Evolutionary conservation across 37 sponge, comb jelly and placozoan species (phyloP).

Genomic region (Oscarella lobularis): DNA sequence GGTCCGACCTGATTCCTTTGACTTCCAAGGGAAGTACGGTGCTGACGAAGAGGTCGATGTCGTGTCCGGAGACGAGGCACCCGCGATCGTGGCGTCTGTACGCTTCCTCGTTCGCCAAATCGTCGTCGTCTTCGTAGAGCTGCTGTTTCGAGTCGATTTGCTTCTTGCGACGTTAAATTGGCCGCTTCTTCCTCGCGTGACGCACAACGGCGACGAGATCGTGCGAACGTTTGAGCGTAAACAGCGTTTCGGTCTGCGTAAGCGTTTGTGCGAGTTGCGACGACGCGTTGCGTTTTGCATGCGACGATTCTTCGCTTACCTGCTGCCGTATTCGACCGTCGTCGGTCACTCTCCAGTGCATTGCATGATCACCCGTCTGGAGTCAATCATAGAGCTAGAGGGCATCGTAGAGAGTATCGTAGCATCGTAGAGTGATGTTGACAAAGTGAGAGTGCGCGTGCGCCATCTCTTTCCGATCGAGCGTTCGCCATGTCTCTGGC

Average conservation of each 20-base stretch:
- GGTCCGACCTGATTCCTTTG: too few species aligned
- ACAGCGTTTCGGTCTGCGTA: conserved; percentile 48
- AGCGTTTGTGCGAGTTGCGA: too few species aligned
- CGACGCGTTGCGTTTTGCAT: too few species aligned
- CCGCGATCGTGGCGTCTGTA: conserved; percentile 24
- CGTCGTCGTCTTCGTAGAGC: neutral
- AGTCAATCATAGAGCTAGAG: too few species aligned
- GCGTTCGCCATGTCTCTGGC: too few species aligned
- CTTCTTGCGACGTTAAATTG: neutral
- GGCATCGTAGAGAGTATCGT: too few species aligned
- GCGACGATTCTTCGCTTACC: too few species aligned
- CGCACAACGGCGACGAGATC: conserved; percentile 50
- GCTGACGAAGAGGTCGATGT: conserved; percentile 33
- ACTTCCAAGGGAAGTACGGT: conserved; percentile 40
- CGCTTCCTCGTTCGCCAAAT: conserved; percentile 13
- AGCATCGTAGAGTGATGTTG: too few species aligned
- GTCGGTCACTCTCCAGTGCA: neutral
- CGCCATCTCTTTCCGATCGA: too few species aligned
- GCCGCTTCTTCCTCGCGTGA: conserved; percentile 37
- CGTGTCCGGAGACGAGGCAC: conserved; percentile 14
- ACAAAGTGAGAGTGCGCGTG: too few species aligned
- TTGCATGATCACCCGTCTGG: too few species aligned
- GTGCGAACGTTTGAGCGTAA: conserved; percentile 37
- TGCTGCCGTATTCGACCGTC: too few species aligned
- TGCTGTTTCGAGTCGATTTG: neutral